These are phyloP conservation scores for Isaurus tuberculatus DNA, from an alignment of 92 coral and sea anemone species.

Conservation along the genomic window DNA sequence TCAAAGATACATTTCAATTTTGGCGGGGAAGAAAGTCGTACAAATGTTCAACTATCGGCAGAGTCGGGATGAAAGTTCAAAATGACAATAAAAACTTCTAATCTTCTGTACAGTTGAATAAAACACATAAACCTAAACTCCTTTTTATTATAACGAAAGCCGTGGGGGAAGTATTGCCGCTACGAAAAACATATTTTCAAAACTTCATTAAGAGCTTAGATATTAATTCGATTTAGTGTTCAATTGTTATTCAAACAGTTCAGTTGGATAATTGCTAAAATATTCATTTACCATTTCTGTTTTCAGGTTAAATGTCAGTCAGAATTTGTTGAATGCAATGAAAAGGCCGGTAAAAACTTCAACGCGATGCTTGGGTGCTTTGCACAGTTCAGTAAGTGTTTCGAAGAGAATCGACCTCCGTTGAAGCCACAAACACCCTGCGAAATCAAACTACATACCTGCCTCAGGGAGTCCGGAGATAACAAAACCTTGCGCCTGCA, in stretches of 20 bases:
- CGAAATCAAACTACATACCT: constrained; percentile 21
- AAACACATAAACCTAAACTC: too few relatives aligned
- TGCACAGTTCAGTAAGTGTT: constrained; percentile 40
- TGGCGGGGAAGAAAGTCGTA: too few relatives aligned
- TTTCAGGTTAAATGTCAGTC: constrained; percentile 36
- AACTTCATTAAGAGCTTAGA: too few relatives aligned
- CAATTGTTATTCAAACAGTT: too few relatives aligned
- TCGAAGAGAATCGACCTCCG: constrained; percentile 34
- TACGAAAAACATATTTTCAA: too few relatives aligned
- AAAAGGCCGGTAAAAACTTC: neutral
- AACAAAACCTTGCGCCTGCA: constrained; percentile 2
- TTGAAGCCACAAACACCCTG: constrained; percentile 35
- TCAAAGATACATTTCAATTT: too few relatives aligned
- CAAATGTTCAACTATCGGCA: too few relatives aligned
- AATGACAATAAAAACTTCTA: neutral
- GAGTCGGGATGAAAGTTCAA: too few relatives aligned
- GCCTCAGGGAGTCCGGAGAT: constrained; percentile 32
- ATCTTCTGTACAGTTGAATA: neutral
- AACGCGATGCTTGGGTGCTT: neutral
- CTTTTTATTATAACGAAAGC: too few relatives aligned
- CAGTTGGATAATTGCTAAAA: neutral
- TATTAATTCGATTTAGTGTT: too few relatives aligned
- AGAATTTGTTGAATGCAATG: constrained; percentile 21
- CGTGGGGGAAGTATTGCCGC: too few relatives aligned
- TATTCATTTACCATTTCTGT: neutral